Evolutionary conservation across 1,140 invertebrate genomes (phyloP), one percentile per base, ranked within the genome.

Genomic region (Trichomalopsis sarcophagae): DNA sequence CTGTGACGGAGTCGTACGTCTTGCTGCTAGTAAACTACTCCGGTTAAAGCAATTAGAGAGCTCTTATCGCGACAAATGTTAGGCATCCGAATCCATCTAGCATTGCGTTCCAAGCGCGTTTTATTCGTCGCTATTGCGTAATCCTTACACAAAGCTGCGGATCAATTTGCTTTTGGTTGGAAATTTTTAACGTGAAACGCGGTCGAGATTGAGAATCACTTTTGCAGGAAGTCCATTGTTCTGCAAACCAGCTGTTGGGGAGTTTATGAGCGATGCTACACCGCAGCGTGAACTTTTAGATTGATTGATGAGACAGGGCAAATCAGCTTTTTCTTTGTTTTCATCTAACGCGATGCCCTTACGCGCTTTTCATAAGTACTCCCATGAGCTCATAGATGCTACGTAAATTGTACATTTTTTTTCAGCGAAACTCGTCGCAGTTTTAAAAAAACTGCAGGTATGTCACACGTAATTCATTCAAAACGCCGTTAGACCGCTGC

Each of bases 281-380:
- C 75, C n/a, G n/a, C n/a, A 13, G 17, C 68, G 30, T n/a, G 13
- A 73, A 36, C 47, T 55, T 14, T 4, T 74, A 17, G 81, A 82
- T 74, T 82, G 81, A 82, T 82, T 82, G 71, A 82, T 82, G 81
- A 82, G 81, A 55, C 81, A 74, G 36, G 11, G 11, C 7, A 73
- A 71, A 81, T 81, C 68, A 30, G 9, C 17, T 81, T 81, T 71
- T 81, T 81, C 68, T 81, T 81, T 81, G 66, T 73, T 73, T 73
- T 71, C 4, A 36, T 44, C 21, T 55, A 62, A 78, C 44, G 36
- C 7, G 33, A 78, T 75, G 73, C 36, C 3, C 21, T 40, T 9
- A 10, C 36, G 36, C 36, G 40, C 40, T 44, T 9, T 10, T 9
- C 27, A 27, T 27, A 27, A 36, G 6, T 36, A 36, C 33, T 36